Percentiles rank a stretch among this genome's conserved stretches.
phyloP scores from a whole-genome alignment of 1,140 invertebrate species.

The Elymnias hypermnestra region DNA sequence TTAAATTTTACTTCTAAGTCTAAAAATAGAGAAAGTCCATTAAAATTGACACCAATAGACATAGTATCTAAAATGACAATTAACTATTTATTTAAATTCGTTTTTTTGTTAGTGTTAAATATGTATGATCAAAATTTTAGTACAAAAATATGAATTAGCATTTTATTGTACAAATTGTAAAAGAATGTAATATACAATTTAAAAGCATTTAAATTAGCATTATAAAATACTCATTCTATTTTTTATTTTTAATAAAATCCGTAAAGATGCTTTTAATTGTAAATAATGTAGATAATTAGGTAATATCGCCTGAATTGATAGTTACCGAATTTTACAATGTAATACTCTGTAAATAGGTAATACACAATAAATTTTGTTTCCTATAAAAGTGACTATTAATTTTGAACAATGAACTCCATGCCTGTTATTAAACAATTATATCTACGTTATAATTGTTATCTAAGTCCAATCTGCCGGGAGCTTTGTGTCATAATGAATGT shows the following conservation, averaged over 20 bases:
- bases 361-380: constrained; percentile 32
- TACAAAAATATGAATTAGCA: constrained; percentile 43
- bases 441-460: constrained; percentile 14
- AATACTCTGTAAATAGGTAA: constrained; percentile 28
- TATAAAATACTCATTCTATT: constrained; percentile 37
- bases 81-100: constrained; percentile 1
- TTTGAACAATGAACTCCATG: neutral
- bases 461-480: constrained; percentile 1
- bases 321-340: constrained; percentile 23
- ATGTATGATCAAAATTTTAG: constrained; percentile 22
- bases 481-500: constrained; percentile 28
- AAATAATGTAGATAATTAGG: constrained; percentile 47
- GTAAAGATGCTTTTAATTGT: constrained; percentile 29
- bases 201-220: constrained; percentile 1
- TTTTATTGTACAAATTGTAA: constrained; percentile 49
- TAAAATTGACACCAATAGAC: too few species aligned
- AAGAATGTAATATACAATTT: constrained; percentile 6
- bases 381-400: constrained; percentile 6
- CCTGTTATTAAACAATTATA: constrained; percentile 10
- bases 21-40: too few species aligned
- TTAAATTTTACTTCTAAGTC: neutral
- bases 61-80: neutral
- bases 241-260: constrained; percentile 20
- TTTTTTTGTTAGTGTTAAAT: neutral
- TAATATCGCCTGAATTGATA: constrained; percentile 12